These are phyloP conservation scores for Albula glossodonta DNA, from an alignment of 2,113 vertebrate genomes.

Conservation along the genomic window DNA sequence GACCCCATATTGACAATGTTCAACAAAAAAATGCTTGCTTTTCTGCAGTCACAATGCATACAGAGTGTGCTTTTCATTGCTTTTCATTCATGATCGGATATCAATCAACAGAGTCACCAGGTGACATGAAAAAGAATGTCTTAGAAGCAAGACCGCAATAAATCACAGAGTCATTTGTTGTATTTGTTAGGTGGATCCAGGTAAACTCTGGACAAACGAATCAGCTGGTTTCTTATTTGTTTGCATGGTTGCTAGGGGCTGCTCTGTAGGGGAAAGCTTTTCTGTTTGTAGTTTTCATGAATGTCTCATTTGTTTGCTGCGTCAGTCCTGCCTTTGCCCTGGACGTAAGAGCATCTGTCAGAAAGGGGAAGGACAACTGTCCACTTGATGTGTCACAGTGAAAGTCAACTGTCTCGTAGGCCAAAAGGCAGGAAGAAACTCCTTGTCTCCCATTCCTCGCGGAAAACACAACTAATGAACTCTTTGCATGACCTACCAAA, in stretches of 20 bases:
- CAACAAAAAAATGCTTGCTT: background rate
- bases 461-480: background rate
- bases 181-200: background rate
- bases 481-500: background rate
- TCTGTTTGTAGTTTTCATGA: conserved; percentile 18
- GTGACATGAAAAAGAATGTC: background rate
- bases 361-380: conserved; percentile 2
- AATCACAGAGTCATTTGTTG: background rate
- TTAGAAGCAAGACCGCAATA: background rate
- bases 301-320: conserved; percentile 21
- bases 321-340: background rate
- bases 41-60: background rate
- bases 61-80: background rate
- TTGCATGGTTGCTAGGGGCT: conserved; percentile 15
- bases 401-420: background rate
- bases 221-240: background rate
- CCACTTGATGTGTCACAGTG: background rate
- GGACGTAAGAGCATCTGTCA: background rate
- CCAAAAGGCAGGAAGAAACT: background rate
- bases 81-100: background rate
- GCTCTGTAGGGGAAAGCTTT: conserved; percentile 9
- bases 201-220: background rate
- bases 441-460: background rate
- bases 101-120: background rate
- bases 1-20: too few species aligned